Evolutionary conservation across 2,888 invertebrate genomes (phyloP).

Genomic region (Macaria notata): DNA sequence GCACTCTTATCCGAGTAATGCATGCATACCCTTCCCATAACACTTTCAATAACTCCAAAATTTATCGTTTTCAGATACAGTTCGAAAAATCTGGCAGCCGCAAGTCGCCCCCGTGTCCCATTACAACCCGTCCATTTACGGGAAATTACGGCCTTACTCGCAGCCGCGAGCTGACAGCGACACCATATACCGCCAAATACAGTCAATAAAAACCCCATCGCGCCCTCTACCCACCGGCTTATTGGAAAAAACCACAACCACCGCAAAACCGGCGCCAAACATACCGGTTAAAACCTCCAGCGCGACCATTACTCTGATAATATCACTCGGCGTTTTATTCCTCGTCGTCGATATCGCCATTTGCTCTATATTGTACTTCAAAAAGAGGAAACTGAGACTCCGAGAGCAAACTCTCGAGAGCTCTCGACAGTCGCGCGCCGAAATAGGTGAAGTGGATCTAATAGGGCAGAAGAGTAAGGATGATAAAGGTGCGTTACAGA

Average conservation of each 20-base stretch:
- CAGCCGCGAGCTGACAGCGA: conserved; percentile 56
- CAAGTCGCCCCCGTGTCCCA: conserved; percentile 48
- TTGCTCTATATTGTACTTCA: conserved; percentile 86
- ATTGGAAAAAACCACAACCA: conserved; percentile 59
- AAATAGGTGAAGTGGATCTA: conserved; percentile 73
- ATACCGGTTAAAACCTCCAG: conserved; percentile 80
- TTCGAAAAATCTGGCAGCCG: conserved; percentile 57
- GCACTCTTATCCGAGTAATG: no score
- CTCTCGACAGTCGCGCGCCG: conserved; percentile 74
- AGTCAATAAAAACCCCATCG: conserved; percentile 64
- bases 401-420: conserved; percentile 72
- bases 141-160: conserved; percentile 54
- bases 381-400: conserved; percentile 81
- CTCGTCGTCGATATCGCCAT: conserved; percentile 88
- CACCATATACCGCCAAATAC: conserved; percentile 63
- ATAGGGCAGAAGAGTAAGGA: conserved; percentile 76
- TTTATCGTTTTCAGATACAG: conserved; percentile 50
- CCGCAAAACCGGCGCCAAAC: conserved; percentile 48
- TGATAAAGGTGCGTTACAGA: conserved; percentile 68
- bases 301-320: conserved; percentile 83
- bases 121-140: conserved; percentile 53
- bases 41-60: conserved; percentile 1
- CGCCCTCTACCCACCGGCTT: conserved; percentile 56
- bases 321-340: conserved; percentile 86
- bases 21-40: not conserved